These are phyloP conservation scores for Cryptus viduatorius DNA, from an alignment of 2,888 invertebrate genomes.

Conservation along the genomic window DNA sequence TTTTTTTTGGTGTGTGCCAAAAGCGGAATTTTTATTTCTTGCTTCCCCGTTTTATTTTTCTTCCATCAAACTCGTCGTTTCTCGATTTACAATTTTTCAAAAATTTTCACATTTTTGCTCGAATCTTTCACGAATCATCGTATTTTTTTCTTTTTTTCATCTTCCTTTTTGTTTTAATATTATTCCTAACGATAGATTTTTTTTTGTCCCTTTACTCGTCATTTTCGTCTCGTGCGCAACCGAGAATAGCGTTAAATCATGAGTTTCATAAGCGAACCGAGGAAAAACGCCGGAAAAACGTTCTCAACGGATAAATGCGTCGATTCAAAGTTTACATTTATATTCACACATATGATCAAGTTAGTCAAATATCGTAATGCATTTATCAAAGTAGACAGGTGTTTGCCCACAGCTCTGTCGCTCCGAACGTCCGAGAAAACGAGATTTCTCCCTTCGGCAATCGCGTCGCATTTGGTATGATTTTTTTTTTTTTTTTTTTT, in stretches of 20 bases:
- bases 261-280: conserved; percentile 77
- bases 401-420: conserved; percentile 62
- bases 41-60: conserved; percentile 58
- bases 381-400: conserved; percentile 82
- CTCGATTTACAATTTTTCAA: conserved; percentile 70
- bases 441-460: conserved; percentile 22
- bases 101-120: conserved; percentile 67
- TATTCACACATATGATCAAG: conserved; percentile 55
- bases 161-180: conserved; percentile 50
- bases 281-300: conserved; percentile 82
- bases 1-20: conserved; percentile 81
- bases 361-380: conserved; percentile 81
- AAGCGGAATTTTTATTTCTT: conserved; percentile 78
- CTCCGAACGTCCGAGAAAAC: conserved; percentile 48
- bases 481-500: background rate
- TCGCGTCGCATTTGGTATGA: background rate
- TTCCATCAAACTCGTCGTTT: conserved; percentile 68
- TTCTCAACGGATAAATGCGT: conserved; percentile 74
- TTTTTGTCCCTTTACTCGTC: conserved; percentile 64
- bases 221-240: conserved; percentile 83
- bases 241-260: conserved; percentile 77
- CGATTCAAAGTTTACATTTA: conserved; percentile 77
- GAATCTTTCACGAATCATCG: conserved; percentile 62
- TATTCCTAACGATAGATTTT: conserved; percentile 66
- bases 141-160: conserved; percentile 37